These are phyloP conservation scores for Ptyas mucosa DNA, from an alignment of 2,113 vertebrate species.

Conservation along the genomic window DNA sequence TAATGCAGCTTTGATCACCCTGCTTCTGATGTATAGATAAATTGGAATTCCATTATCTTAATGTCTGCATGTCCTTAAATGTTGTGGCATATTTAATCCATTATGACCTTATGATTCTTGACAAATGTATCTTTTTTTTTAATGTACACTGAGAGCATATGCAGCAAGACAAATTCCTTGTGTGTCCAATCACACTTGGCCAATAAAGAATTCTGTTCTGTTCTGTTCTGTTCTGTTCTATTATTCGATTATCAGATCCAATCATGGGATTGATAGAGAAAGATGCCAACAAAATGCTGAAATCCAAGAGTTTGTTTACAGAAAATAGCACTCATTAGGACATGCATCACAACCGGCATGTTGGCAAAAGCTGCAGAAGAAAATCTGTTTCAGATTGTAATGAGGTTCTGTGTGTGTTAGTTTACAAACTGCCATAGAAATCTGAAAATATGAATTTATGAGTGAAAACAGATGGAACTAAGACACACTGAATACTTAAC, in stretches of 20 bases:
- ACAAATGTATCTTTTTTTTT: no score
- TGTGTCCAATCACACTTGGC: no score
- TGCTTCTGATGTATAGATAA: not conserved
- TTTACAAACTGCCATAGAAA: not conserved
- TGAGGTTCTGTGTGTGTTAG: not conserved
- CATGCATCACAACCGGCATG: not conserved
- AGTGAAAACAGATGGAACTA: not conserved
- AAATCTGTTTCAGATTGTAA: not conserved
- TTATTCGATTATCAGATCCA: not conserved
- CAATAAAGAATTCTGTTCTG: no score
- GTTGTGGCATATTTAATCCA: not conserved
- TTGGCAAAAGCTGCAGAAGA: not conserved
- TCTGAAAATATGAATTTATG: not conserved
- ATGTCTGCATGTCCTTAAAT: not conserved
- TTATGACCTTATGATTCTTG: no score
- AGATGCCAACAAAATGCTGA: not conserved
- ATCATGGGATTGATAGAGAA: not conserved
- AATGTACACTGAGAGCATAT: no score
- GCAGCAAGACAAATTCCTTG: no score
- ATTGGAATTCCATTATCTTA: not conserved
- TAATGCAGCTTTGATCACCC: not conserved
- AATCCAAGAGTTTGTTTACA: not conserved
- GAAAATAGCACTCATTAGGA: not conserved
- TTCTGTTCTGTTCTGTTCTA: no score
- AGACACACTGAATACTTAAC: not conserved